Percentiles rank a stretch among this genome's conserved stretches.
These are phyloP conservation scores for Phasia obesa DNA, from an alignment of 2,888 invertebrate genomes.

Conservation along the genomic window DNA sequence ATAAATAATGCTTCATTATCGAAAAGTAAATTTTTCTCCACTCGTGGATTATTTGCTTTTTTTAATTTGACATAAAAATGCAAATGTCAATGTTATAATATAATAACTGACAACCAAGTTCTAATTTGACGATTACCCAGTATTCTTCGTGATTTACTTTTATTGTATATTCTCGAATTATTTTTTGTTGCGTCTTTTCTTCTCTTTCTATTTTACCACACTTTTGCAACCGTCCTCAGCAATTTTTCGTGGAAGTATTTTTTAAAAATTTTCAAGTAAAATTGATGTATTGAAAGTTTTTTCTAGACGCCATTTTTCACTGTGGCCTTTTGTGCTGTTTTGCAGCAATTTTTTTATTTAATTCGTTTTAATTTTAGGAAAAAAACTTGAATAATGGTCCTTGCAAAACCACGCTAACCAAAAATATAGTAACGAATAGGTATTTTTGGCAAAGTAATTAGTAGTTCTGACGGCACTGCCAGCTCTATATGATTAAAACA, in stretches of 20 bases:
- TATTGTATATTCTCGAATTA: slow-evolving; percentile 31
- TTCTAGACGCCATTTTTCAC: slow-evolving; percentile 52
- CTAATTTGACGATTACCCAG: slow-evolving; percentile 48
- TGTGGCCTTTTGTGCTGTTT: slow-evolving; percentile 19
- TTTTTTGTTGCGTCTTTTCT: slow-evolving; percentile 32
- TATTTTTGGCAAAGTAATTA: slow-evolving; percentile 33
- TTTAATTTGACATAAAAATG: slow-evolving; percentile 59
- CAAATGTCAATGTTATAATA: slow-evolving; percentile 69
- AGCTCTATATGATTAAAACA: not conserved
- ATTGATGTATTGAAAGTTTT: slow-evolving; percentile 39
- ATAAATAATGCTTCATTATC: slow-evolving; percentile 49
- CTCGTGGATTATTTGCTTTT: slow-evolving; percentile 59
- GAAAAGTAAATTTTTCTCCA: slow-evolving; percentile 47
- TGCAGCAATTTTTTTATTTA: slow-evolving; percentile 25
- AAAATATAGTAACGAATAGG: slow-evolving; percentile 65
- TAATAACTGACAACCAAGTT: slow-evolving; percentile 55
- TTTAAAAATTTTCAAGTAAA: slow-evolving; percentile 43
- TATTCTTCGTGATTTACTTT: slow-evolving; percentile 52
- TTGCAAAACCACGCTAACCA: slow-evolving; percentile 61
- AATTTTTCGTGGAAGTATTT: slow-evolving; percentile 34
- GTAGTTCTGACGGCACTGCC: slow-evolving; percentile 29
- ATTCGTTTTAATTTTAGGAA: slow-evolving; percentile 37
- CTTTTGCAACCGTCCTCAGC: slow-evolving; percentile 61
- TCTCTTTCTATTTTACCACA: slow-evolving; percentile 25
- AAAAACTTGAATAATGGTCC: slow-evolving; percentile 35